Evolutionary conservation across 2,797 vertebrate genomes (phyloP).

Genomic region (Siniperca scherzeri): DNA sequence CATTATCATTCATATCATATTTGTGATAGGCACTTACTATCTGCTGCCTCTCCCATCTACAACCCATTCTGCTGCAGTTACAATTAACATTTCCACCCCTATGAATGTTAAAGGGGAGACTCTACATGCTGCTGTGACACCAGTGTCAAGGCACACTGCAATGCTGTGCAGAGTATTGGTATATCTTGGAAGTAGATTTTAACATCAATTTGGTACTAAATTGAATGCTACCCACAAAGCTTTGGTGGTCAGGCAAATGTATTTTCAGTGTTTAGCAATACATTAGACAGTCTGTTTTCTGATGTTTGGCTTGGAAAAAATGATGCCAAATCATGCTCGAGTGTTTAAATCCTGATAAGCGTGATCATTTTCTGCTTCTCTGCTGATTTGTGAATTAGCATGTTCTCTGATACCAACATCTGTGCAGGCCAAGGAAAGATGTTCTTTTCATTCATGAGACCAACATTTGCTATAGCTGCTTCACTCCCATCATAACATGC

Average conservation of each 20-base stretch:
- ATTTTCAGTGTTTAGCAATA: conserved; percentile 26
- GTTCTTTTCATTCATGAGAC: conserved; percentile 22
- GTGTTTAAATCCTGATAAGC: conserved; percentile 25
- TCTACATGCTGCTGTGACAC: conserved; percentile 38
- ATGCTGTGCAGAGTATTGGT: conserved; percentile 21
- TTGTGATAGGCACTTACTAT: conserved; percentile 22
- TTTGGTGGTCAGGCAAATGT: conserved; percentile 31
- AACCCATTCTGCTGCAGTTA: conserved; percentile 22
- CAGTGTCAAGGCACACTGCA: conserved; percentile 30
- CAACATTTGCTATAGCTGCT: conserved; percentile 24
- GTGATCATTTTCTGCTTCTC: conserved; percentile 20
- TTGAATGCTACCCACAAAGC: conserved; percentile 5
- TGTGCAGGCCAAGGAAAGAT: not conserved
- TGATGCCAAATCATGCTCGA: conserved; percentile 15
- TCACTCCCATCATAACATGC: not conserved
- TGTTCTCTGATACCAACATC: conserved; percentile 33
- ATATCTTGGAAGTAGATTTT: conserved; percentile 11
- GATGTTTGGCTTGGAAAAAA: conserved; percentile 25
- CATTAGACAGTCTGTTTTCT: conserved; percentile 34
- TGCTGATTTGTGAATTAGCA: conserved; percentile 30
- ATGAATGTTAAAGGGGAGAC: conserved; percentile 9
- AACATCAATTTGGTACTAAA: not conserved
- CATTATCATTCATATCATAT: conserved; percentile 61
- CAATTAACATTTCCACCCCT: conserved; percentile 43
- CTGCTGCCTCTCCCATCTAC: conserved; percentile 9